Evolutionary conservation across 1,140 invertebrate species (phyloP), one percentile per base, ranked within the genome.

Genomic region (Harpegnathos saltator): DNA sequence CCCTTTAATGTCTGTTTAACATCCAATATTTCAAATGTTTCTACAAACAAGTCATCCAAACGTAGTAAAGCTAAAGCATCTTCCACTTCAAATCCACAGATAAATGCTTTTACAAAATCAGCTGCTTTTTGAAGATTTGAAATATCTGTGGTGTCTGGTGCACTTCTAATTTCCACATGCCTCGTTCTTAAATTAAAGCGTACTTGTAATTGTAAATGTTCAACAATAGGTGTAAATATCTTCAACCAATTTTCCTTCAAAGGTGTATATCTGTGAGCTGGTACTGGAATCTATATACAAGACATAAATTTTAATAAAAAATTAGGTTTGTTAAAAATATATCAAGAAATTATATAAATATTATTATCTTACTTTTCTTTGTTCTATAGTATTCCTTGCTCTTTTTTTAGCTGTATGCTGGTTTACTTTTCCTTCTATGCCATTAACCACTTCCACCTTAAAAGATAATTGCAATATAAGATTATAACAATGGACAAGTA

Each of bases 191-290:
- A 95, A 94, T 99, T 99, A 91, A 99, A 99, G 75, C 99, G 95
- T 61, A 99, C 97, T 95, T 99, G 98, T 17, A 99, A 94, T 84
- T 99, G 96, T 48, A 99, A 95, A 93, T 99, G 97, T 93, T 99
- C 98, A 5, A 99, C 99, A 33, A 99, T 95, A 0, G 99, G 99
- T 69, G 97, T 98, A 91, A 99, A 99, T 87, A 99, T 99, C 94
- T 99, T 99, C 93, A 98, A 95, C 99, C 99, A 99, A 91, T 98
- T 98, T 92, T 99, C 97, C 94, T 99, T 99, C 1, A 99, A 91
- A 17, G 99, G 98, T 44, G 97, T 97, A 89, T 98, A 99, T 93
- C 99, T 96, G 93, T 96, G 96, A 63, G 95, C 91, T 58, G 96
- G 97, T 63, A 97, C 96, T n/a, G 95, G 89, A 58, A 98, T 93